A percentile compares a stretch with the other conserved stretches of the same genome.
phyloP scores from a whole-genome alignment of 2,113 vertebrate species.

The Tragulus kanchil region DNA sequence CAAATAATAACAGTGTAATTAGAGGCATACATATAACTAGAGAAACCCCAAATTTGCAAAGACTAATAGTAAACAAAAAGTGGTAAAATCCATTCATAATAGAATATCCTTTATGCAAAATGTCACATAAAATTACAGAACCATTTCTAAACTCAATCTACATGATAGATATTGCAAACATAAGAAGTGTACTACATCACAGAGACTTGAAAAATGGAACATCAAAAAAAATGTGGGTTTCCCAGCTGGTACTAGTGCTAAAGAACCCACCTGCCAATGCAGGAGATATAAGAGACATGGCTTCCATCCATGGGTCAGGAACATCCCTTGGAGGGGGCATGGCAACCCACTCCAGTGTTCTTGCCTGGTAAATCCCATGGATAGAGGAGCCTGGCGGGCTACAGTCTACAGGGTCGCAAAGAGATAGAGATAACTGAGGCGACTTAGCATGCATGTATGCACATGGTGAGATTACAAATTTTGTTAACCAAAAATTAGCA shows the following conservation, averaged over 20 bases:
- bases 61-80: conserved; percentile 19
- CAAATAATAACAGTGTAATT: conserved; percentile 16
- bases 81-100: conserved; percentile 31
- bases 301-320: no score
- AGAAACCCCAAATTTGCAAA: conserved; percentile 31
- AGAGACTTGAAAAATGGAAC: not conserved
- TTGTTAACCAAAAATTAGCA: conserved; percentile 3
- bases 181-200: not conserved
- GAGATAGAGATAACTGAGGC: no score
- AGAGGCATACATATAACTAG: not conserved
- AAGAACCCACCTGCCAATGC: no score
- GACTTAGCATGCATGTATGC: not conserved
- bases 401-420: no score
- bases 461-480: conserved; percentile 39
- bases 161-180: conserved; percentile 32
- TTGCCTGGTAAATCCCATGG: no score
- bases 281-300: no score
- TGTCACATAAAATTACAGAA: not conserved
- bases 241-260: no score
- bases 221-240: no score
- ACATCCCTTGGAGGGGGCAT: no score
- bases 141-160: conserved; percentile 11
- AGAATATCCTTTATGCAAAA: conserved; percentile 21
- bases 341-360: no score
- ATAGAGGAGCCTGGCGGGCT: no score